A percentile compares a stretch with the other conserved stretches of the same genome.
phyloP scores from a whole-genome alignment of 2,888 invertebrate genomes.

The Drosophila affinis region DNA sequence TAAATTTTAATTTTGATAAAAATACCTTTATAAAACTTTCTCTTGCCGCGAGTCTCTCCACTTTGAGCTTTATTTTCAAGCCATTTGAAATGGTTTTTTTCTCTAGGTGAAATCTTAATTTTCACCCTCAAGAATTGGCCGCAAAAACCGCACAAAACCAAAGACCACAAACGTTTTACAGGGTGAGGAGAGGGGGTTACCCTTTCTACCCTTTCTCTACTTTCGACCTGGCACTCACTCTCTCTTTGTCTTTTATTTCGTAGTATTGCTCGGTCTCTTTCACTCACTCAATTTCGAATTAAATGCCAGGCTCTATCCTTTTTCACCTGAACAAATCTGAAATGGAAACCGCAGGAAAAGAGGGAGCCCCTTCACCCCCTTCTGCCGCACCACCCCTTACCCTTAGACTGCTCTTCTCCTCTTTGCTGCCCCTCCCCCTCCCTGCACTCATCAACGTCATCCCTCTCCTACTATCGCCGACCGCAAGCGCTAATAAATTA shows the following conservation, averaged over 20 bases:
- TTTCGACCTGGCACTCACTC: conserved; percentile 18
- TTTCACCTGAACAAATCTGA: conserved; percentile 56
- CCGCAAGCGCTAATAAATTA: conserved; percentile 76
- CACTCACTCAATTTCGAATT: conserved; percentile 40
- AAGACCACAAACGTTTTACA: conserved; percentile 25
- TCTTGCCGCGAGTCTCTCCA: not conserved
- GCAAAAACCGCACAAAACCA: conserved; percentile 24
- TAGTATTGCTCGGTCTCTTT: not conserved
- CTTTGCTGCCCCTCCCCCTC: not conserved
- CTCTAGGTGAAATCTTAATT: conserved; percentile 6
- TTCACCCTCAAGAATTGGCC: conserved; percentile 13
- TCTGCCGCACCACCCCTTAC: not conserved
- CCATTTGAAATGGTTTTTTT: not conserved
- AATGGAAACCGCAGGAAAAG: not conserved
- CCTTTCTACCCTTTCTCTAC: not conserved
- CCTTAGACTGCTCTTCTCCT: not conserved
- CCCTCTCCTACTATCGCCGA: conserved; percentile 20
- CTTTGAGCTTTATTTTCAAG: not conserved
- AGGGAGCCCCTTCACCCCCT: not conserved
- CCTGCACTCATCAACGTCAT: not conserved
- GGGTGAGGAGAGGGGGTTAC: not conserved
- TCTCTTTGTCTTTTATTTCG: conserved; percentile 8
- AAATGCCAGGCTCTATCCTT: conserved; percentile 11
- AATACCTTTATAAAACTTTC: not conserved
- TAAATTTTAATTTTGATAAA: no score